phyloP scores from a whole-genome alignment of 2,888 invertebrate genomes.

The Willowsia nigromaculata region DNA sequence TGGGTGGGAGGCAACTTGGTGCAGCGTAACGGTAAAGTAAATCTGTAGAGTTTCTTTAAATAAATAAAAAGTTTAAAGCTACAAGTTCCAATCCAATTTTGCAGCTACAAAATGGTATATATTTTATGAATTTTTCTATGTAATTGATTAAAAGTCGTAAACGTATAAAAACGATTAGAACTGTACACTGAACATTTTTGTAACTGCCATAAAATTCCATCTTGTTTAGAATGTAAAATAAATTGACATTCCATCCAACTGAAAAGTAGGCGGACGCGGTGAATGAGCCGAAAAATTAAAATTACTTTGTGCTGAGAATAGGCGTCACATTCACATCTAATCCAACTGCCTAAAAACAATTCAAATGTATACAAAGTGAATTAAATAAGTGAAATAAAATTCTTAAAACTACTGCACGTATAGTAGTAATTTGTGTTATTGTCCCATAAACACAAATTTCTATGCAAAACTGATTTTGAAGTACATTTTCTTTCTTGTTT shows the following conservation, averaged over 20 bases:
- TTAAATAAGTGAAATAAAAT: neutral
- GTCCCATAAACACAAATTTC: too few relatives aligned
- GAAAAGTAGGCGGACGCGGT: conserved; percentile 59
- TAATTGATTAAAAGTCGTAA: conserved; percentile 29
- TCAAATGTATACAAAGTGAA: neutral
- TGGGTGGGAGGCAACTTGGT: neutral
- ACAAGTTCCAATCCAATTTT: neutral
- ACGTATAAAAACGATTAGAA: conserved; percentile 11
- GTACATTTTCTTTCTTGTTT: neutral
- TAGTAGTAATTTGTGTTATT: too few relatives aligned
- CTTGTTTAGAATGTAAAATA: conserved; percentile 1
- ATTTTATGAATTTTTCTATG: conserved; percentile 20
- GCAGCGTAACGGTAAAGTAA: neutral
- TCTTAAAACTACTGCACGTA: too few relatives aligned
- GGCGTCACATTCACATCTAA: neutral
- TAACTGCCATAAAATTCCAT: neutral
- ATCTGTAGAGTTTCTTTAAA: neutral
- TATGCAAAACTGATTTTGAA: too few relatives aligned
- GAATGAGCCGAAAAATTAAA: conserved; percentile 70
- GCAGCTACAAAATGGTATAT: neutral
- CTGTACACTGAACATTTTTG: neutral
- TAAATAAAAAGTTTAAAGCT: neutral
- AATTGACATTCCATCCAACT: conserved; percentile 49
- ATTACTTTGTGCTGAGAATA: neutral
- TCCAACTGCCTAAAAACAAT: neutral